Base-by-base conservation (phyloP, 2,888 invertebrate species). In the Agelastica alni region DNA sequence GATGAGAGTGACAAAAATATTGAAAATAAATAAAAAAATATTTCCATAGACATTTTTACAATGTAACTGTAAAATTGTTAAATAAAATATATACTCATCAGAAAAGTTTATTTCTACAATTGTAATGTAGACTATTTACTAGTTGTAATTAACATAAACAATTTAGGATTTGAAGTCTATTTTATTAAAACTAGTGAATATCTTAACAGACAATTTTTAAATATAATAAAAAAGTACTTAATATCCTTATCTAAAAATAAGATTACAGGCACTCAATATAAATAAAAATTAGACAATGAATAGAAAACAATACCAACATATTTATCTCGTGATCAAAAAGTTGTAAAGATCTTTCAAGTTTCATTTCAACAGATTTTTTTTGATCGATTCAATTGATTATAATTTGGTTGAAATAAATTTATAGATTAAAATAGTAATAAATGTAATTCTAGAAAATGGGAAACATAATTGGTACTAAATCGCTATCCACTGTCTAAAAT, bases 181-280 rank as follows among this genome's bases (percentile, higher is more conserved):
- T 30, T 43, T 43, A 43, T 43, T 43, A 43, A 43, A 43, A 43
- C 28, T 43, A 43, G 43, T 43, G 30, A 42, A 42, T 26, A 26
- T 42, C 10, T 41, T 22, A 26, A 42, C 16, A 16, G 42, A 43
- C 30, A 28, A 43, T 43, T 28, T 43, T 30, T 6, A 14, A 30
- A 43, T 43, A 13, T 10, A 43, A 43, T 43, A 43, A 43, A 43
- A 43, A 43, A 43, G 43, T 43, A 43, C n/a, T 10, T 43, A n/a
- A n/a, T n/a, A 43, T 30, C 2, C 34, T 34, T 34, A 34, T 34
- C 10, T n/a, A 43, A 43, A 30, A 28, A 30, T 28, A 30, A 42
- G 7, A 28, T 28, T 43, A 43, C 43, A 43, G 43, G 43, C 43
- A 43, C 43, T 43, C 43, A 43, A 10, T 30, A 43, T 43, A 43